Evolutionary conservation across 2,113 vertebrate species (phyloP), one percentile per base, ranked within the genome.

Genomic region (Notothenia coriiceps): DNA sequence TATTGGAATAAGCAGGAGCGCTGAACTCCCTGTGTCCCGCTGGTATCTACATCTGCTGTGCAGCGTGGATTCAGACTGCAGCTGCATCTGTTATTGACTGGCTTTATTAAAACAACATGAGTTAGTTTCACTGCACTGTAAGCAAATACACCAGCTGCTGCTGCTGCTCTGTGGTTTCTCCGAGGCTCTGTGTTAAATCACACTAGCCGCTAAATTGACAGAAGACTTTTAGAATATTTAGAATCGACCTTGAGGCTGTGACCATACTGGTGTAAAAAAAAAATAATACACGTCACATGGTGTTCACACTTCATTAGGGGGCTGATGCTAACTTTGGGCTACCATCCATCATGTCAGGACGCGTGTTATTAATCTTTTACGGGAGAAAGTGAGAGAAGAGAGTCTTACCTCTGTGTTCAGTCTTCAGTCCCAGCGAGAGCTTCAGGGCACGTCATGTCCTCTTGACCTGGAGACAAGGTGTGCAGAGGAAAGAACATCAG

Each of bases 391-490:
- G 52, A 62, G 72, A 85, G 70, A 22, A 46, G 57, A 77, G 66
- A 79, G 44, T 79, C 91, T 91, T 88, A 92, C 92, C 91, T 88
- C 69, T 49, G 71, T 46, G 79, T 46, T 76, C 70, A 47, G 64
- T 79, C 84, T 75, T 69, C 72, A 47, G 76, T 63, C 52, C 64
- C 74, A 44, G 74, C 56, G 1, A 47, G 60, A 50, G 80, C 66
- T 65, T 59, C 65, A 14, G 5, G 9, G 86, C 29, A 70, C 81
- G 59, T 63, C 73, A 14, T 57, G 77, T 83, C 76, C 46, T 75
- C 80, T 70, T 74, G 71, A 85, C 74, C 91, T 92, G 79, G n/a
- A 59, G 60, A 78, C 29, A 76, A 85, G 9, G 59, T 56, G 29
- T n/a, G 46, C 15, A 82, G 4, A 49, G 33, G 1, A 51, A 69